Conservation (phyloP, 2,888 invertebrate species). For the Ormyrus pomaceus region DNA sequence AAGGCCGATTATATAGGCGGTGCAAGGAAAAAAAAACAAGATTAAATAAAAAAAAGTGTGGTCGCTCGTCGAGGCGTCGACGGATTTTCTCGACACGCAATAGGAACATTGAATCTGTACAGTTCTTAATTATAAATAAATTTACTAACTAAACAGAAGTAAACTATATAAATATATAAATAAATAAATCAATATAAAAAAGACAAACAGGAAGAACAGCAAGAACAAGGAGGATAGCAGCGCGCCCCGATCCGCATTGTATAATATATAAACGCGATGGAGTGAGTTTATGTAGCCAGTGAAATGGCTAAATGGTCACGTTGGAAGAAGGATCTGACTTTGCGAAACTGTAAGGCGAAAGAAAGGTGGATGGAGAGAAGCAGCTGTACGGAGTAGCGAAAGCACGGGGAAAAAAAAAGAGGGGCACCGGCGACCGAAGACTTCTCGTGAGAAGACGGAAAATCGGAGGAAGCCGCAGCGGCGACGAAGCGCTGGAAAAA, state of each 20-base stretch:
- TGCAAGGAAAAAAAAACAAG: conserved; percentile 1
- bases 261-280: conserved; percentile 55
- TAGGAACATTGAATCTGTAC: conserved; percentile 76
- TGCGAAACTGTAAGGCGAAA: conserved; percentile 4
- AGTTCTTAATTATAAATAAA: conserved; percentile 75
- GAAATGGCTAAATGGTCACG: neutral
- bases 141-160: conserved; percentile 72
- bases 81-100: conserved; percentile 69
- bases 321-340: conserved; percentile 51
- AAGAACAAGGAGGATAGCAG: conserved; percentile 28
- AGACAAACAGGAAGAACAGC: conserved; percentile 5
- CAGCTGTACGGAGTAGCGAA: neutral
- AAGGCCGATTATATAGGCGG: conserved; percentile 29
- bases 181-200: conserved; percentile 64
- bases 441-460: conserved; percentile 22
- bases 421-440: conserved; percentile 17
- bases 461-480: conserved; percentile 37
- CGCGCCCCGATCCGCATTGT: conserved; percentile 59
- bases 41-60: conserved; percentile 34
- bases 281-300: neutral
- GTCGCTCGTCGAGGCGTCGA: conserved; percentile 65
- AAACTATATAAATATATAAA: conserved; percentile 67
- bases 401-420: neutral
- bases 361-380: neutral
- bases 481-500: conserved; percentile 56